These are phyloP conservation scores for Mohoua ochrocephala DNA, from an alignment of 2,113 vertebrate genomes.

Conservation along the genomic window DNA sequence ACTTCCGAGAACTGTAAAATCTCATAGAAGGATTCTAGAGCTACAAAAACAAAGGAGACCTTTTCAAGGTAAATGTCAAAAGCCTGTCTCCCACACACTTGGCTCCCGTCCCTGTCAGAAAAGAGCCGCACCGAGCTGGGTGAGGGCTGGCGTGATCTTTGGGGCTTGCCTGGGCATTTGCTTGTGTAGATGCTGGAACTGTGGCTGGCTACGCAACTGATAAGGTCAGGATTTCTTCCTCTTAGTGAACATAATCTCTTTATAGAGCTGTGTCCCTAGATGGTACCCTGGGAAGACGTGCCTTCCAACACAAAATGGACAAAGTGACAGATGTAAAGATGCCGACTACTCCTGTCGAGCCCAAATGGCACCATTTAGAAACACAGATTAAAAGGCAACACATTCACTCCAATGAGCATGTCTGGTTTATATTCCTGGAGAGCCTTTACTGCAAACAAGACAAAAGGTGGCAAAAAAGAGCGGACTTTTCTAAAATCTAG, in stretches of 20 bases:
- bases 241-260: background rate
- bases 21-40: background rate
- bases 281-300: background rate
- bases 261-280: background rate
- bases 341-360: background rate
- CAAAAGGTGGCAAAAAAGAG: background rate
- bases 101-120: background rate
- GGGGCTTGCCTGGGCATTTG: background rate
- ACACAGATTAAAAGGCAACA: background rate
- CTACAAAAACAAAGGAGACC: background rate
- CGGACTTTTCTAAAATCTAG: background rate
- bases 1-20: background rate
- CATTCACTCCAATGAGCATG: rapidly evolving
- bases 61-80: constrained; percentile 3
- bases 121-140: rapidly evolving
- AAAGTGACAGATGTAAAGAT: background rate
- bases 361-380: rapidly evolving
- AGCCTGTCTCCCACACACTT: background rate
- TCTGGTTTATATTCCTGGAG: background rate
- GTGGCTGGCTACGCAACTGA: background rate
- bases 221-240: background rate
- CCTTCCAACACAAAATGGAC: rapidly evolving
- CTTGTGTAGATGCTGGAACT: background rate
- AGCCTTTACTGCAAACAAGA: background rate
- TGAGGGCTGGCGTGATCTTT: background rate